These are phyloP conservation scores for Ladona fulva DNA, from an alignment of 1,140 invertebrate genomes.

Conservation along the genomic window DNA sequence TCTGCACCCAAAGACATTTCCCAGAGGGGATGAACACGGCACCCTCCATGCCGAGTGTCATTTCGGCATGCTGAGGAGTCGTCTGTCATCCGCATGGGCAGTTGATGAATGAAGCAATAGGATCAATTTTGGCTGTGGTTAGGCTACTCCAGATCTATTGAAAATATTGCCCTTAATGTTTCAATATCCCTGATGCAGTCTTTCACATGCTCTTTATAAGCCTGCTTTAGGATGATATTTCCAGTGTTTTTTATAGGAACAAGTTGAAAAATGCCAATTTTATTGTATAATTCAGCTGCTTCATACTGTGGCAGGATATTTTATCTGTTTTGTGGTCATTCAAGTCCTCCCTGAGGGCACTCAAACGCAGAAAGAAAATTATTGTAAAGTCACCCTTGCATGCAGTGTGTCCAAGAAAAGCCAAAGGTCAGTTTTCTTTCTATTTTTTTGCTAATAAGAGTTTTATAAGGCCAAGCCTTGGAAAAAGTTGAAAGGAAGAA, in stretches of 20 bases:
- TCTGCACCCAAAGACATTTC: not conserved
- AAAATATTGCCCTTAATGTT: too few relatives aligned
- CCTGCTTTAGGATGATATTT: not conserved
- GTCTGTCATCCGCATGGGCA: not conserved
- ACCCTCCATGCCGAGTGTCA: not conserved
- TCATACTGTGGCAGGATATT: not conserved
- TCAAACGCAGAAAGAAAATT: not conserved
- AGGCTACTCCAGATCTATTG: not conserved
- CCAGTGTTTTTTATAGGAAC: not conserved
- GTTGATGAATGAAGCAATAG: not conserved
- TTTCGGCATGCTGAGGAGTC: not conserved
- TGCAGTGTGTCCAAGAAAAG: not conserved
- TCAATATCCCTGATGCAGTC: too few relatives aligned
- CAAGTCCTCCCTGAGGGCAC: not conserved
- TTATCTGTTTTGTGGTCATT: not conserved
- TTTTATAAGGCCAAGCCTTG: conserved; percentile 9
- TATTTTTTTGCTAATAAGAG: not conserved
- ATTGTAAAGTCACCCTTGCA: not conserved
- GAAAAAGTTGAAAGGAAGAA: not conserved
- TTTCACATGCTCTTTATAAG: not conserved
- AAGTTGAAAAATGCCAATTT: not conserved
- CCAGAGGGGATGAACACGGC: not conserved
- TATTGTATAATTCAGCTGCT: not conserved
- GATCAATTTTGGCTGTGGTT: not conserved
- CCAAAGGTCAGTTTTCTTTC: not conserved